A percentile compares a stretch with the other conserved stretches of the same genome.
phyloP scores from a whole-genome alignment of 1,140 invertebrate species.

The Hypothenemus hampei region DNA sequence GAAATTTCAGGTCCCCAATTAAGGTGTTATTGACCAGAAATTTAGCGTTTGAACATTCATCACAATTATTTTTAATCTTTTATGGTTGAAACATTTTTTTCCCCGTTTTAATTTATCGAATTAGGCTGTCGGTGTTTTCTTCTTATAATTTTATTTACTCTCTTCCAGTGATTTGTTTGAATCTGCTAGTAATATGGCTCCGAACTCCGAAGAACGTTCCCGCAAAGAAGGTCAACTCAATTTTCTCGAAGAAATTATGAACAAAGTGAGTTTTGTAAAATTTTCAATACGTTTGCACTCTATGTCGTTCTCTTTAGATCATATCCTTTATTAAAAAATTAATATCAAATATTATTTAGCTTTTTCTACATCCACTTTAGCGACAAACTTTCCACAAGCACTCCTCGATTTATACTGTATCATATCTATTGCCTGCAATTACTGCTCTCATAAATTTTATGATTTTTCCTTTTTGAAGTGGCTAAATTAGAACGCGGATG shows the following conservation, averaged over 20 bases:
- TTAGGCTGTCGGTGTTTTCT: too few species aligned
- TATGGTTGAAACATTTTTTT: background rate
- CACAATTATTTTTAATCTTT: background rate
- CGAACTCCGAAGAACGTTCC: constrained; percentile 37
- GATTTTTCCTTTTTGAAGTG: too few species aligned
- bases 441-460: too few species aligned
- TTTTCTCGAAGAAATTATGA: constrained; percentile 35
- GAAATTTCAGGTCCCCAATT: too few species aligned
- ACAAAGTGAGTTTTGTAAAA: constrained; percentile 31
- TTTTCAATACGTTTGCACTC: background rate
- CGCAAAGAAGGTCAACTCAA: constrained; percentile 30
- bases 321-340: too few species aligned
- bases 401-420: too few species aligned
- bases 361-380: too few species aligned
- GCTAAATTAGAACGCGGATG: too few species aligned
- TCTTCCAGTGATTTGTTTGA: constrained; percentile 39
- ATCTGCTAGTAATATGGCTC: constrained; percentile 37
- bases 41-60: background rate
- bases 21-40: background rate
- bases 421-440: too few species aligned
- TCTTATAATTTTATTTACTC: constrained; percentile 21
- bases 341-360: too few species aligned
- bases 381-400: too few species aligned
- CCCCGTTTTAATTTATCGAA: background rate
- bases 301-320: too few species aligned